Evolutionary conservation across 2,888 invertebrate genomes (phyloP).

Genomic region (Micoletzkya japonica): DNA sequence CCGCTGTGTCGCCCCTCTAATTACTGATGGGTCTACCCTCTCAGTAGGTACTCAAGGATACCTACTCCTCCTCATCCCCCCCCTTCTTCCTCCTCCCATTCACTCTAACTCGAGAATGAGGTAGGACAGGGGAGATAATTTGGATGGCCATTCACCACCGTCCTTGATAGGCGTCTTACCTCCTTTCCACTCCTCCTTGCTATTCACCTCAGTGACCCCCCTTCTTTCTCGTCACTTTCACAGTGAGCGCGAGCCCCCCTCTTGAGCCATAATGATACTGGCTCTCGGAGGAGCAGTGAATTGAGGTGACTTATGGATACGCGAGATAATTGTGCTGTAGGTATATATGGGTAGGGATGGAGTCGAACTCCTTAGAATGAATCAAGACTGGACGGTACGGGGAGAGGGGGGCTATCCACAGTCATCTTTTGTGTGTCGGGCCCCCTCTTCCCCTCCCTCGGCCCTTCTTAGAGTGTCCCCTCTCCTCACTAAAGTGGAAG

Average conservation of each 20-base stretch:
- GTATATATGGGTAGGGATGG: background rate
- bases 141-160: too few relatives aligned
- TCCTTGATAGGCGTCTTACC: constrained; percentile 9
- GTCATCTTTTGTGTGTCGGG: too few relatives aligned
- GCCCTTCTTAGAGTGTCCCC: too few relatives aligned
- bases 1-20: too few relatives aligned
- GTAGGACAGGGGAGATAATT: background rate
- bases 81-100: background rate
- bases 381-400: background rate
- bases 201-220: too few relatives aligned
- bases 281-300: background rate
- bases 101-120: background rate
- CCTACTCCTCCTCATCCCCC: background rate
- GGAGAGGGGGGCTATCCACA: background rate
- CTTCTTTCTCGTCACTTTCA: too few relatives aligned
- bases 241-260: too few relatives aligned
- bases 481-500: background rate
- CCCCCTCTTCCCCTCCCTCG: background rate
- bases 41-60: too few relatives aligned
- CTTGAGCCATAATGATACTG: too few relatives aligned
- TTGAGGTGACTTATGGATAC: constrained; percentile 29
- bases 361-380: background rate
- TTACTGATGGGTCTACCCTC: too few relatives aligned
- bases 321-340: constrained; percentile 25
- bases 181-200: too few relatives aligned